Conservation (phyloP, 2,113 vertebrate species). For the Seriola dumerili region DNA sequence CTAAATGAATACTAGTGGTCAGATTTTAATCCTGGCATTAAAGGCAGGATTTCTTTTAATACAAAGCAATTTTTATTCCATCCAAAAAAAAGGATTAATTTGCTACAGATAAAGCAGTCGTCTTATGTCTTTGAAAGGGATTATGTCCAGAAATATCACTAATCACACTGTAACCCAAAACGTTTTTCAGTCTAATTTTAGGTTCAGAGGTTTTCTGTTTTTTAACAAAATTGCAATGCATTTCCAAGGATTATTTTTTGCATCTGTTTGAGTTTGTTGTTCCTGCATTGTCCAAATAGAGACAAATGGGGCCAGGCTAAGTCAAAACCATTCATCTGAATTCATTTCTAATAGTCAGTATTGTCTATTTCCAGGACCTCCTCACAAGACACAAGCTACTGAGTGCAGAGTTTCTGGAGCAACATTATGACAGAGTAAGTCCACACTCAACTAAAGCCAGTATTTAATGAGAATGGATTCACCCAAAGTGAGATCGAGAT, state of each 20-base stretch:
- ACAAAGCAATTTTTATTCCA: not conserved
- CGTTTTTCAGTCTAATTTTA: not conserved
- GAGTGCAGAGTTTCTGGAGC: constrained; percentile 96
- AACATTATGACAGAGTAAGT: constrained; percentile 96
- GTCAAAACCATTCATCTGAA: not conserved
- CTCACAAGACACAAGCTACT: constrained; percentile 96
- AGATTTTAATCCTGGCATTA: not conserved
- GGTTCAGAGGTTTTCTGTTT: not conserved
- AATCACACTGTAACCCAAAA: not conserved
- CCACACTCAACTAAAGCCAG: constrained; percentile 18
- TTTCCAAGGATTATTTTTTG: not conserved
- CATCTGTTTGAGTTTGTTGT: not conserved
- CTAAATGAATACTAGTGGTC: not conserved
- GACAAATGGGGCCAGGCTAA: not conserved
- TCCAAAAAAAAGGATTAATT: not conserved
- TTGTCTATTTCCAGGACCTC: constrained; percentile 88
- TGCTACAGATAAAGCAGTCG: not conserved
- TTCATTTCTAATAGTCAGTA: constrained; percentile 10
- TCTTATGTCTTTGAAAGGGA: constrained; percentile 2
- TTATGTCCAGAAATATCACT: not conserved
- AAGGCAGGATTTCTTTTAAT: not conserved
- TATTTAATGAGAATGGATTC: not conserved
- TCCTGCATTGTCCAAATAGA: not conserved
- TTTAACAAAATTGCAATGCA: too few species aligned
- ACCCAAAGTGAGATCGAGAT: not conserved